Evolutionary conservation across 2,797 vertebrate species (phyloP).

Genomic region (Balearica regulorum): DNA sequence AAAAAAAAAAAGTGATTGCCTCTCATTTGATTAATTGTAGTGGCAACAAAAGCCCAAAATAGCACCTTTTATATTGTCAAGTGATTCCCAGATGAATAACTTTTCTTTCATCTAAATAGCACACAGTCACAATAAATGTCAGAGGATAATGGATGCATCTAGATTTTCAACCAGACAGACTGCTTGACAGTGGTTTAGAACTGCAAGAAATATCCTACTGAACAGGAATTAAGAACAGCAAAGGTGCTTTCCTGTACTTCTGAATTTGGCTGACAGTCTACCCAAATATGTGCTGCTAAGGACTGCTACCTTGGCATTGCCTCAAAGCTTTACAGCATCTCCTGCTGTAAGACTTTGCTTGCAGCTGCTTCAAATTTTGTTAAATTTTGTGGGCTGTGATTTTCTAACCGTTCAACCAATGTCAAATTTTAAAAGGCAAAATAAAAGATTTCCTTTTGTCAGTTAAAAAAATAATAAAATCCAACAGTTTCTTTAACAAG

Average conservation of each 20-base stretch:
- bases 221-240: not conserved
- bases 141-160: constrained; percentile 4
- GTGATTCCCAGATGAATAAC: constrained; percentile 28
- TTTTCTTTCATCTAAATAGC: constrained; percentile 30
- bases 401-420: not conserved
- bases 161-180: not conserved
- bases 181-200: not conserved
- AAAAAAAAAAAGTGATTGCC: not conserved
- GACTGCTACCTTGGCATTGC: not conserved
- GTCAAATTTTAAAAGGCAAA: not conserved
- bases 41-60: constrained; percentile 35
- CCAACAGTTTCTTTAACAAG: not conserved
- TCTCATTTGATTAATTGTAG: constrained; percentile 53
- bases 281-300: not conserved
- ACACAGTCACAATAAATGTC: constrained; percentile 20
- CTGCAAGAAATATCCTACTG: not conserved
- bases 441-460: not conserved
- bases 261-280: not conserved
- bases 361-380: not conserved
- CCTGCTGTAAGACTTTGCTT: not conserved
- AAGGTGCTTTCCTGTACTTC: not conserved
- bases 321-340: not conserved
- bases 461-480: not conserved
- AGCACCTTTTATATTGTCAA: constrained; percentile 51
- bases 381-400: not conserved